Base-by-base conservation (phyloP, 2,113 vertebrate species). In the Chinchilla lanigera region DNA sequence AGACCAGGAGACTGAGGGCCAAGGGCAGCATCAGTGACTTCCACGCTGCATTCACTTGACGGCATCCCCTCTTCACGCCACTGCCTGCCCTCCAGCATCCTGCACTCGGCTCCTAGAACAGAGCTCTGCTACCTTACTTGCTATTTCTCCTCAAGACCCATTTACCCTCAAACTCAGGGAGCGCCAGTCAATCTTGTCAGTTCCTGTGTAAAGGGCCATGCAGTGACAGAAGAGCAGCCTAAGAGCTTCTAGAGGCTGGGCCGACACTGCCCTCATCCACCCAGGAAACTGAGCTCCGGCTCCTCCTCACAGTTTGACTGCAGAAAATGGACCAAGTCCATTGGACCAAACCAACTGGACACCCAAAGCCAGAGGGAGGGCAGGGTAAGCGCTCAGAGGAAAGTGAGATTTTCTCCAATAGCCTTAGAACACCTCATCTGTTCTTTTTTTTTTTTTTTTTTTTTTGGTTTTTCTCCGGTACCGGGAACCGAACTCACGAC, bases 271-370 rank as follows among this genome's bases (percentile, higher is more conserved):
- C 33, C 19, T n/a, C 22, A 50, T 14, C 0, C 7, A 54, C n/a
- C 52, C 28, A 5, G 38, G 85, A 89, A 90, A 69, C 16, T 1
- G 3, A 86, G 56, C 35, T 90, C 60, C 44, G 28, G 33, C 13
- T 89, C 61, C 54, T 89, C n/a, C 10, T 33, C 20, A 75, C 35
- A 84, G 73, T 63, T 65, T 22, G 28, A 83, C 80, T 92, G 63
- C 67, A 89, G 58, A 69, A 93, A 96, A 81, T 0, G 11, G 30
- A 95, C 56, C 41, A 89, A 93, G 86, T 7, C 58, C 88, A 90
- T 38, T 90, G 26, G 10, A 90, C 24, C 65, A 93, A 94, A 86
- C 9, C 38, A 90, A 89, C 38, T 93, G 19, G 13, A 90, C 19
- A 73, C 24, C 24, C 86, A 94, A 92, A 87, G 61, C 73, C 28